These are phyloP conservation scores for Anolis carolinensis DNA, from an alignment of 2,113 vertebrate genomes.

Conservation along the genomic window DNA sequence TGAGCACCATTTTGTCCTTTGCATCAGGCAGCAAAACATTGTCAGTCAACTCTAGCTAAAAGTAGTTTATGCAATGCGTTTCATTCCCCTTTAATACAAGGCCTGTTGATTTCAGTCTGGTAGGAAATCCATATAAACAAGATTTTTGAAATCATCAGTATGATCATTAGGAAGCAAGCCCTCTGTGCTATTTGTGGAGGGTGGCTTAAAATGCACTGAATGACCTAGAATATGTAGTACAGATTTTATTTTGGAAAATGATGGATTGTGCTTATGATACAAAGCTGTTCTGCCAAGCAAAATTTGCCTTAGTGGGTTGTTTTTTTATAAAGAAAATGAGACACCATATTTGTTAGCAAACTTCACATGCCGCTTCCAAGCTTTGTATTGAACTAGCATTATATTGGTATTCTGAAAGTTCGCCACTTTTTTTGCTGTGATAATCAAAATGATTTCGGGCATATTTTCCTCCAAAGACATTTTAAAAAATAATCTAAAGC, in stretches of 20 bases:
- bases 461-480: slow-evolving; percentile 43
- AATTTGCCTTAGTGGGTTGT: slow-evolving; percentile 43
- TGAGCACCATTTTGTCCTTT: too few species aligned
- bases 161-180: background rate
- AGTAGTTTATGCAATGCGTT: background rate
- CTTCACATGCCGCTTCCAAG: slow-evolving; percentile 33
- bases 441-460: slow-evolving; percentile 20
- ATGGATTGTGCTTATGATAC: slow-evolving; percentile 25
- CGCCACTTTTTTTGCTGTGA: slow-evolving; percentile 21
- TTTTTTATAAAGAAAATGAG: slow-evolving; percentile 30
- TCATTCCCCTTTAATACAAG: background rate
- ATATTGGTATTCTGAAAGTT: slow-evolving; percentile 10
- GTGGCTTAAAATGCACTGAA: background rate
- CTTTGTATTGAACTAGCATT: slow-evolving; percentile 6
- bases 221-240: background rate
- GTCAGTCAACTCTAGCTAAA: too few species aligned
- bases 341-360: slow-evolving; percentile 19
- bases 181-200: rapidly evolving
- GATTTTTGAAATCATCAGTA: background rate
- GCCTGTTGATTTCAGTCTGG: slow-evolving; percentile 14
- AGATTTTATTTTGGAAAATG: background rate
- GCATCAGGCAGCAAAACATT: background rate
- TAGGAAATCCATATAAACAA: background rate
- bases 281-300: slow-evolving; percentile 39
- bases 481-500: slow-evolving; percentile 40